These are phyloP conservation scores for Microcebus murinus DNA, from an alignment of 2,113 vertebrate species.

Conservation along the genomic window DNA sequence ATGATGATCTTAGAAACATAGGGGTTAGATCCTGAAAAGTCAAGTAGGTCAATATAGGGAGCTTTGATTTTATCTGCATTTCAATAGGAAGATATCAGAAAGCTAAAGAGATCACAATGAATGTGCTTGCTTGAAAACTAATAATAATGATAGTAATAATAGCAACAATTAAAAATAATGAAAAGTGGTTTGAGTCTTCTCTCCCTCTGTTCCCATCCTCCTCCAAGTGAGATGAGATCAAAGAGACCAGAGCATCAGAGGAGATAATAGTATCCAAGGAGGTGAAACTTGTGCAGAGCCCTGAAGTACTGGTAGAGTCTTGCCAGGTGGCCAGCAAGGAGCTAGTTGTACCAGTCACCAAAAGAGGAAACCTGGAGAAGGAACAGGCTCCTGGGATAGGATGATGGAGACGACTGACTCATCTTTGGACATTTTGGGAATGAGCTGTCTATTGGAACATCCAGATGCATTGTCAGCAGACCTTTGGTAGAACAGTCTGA, in stretches of 20 bases:
- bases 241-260: neutral
- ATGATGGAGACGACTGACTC: neutral
- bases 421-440: neutral
- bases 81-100: neutral
- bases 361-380: neutral
- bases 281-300: neutral
- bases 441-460: neutral
- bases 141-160: neutral
- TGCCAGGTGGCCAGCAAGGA: too few relatives aligned
- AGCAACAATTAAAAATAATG: neutral
- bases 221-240: neutral
- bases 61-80: neutral
- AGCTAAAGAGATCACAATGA: neutral
- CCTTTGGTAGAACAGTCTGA: neutral
- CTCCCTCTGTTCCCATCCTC: neutral
- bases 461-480: neutral
- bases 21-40: neutral
- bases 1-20: neutral
- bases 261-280: neutral
- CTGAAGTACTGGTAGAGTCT: neutral
- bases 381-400: neutral
- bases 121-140: neutral
- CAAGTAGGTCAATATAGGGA: neutral
- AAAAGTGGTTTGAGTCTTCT: neutral
- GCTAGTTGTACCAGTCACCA: neutral